A percentile compares a stretch with the other conserved stretches of the same genome.
These are phyloP conservation scores for Nomada ruficornis DNA, from an alignment of 2,888 invertebrate genomes.

Conservation along the genomic window DNA sequence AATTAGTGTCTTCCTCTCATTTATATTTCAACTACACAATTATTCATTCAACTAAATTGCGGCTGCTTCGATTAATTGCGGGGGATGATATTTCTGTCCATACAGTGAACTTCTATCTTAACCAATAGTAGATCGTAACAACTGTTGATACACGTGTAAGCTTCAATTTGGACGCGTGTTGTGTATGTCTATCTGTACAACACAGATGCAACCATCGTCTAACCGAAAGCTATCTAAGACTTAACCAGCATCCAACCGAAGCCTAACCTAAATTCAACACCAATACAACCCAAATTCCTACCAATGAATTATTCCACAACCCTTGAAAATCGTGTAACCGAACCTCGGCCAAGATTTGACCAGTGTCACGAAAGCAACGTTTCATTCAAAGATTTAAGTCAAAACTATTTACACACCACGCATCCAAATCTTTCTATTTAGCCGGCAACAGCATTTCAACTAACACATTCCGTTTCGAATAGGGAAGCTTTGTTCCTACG, in stretches of 20 bases:
- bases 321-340: background rate
- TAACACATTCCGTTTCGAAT: too few relatives aligned
- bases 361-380: background rate
- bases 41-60: too few relatives aligned
- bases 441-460: too few relatives aligned
- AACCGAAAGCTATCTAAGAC: slow-evolving; percentile 60
- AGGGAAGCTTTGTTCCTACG: too few relatives aligned
- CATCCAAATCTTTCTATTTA: background rate
- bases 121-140: slow-evolving; percentile 19
- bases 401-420: background rate
- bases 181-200: slow-evolving; percentile 32
- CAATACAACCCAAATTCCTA: slow-evolving; percentile 40
- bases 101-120: background rate
- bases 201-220: slow-evolving; percentile 53
- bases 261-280: slow-evolving; percentile 49
- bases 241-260: slow-evolving; percentile 47
- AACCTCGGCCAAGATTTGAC: slow-evolving; percentile 10
- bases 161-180: slow-evolving; percentile 48
- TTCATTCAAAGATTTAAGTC: background rate
- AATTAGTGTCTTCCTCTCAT: too few relatives aligned
- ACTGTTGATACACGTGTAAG: slow-evolving; percentile 58
- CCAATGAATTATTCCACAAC: slow-evolving; percentile 32
- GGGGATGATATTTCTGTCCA: background rate
- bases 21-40: too few relatives aligned
- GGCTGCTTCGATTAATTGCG: background rate